A percentile compares a stretch with the other conserved stretches of the same genome.
Conservation (phyloP, 2,888 invertebrate species). For the Pharmacophagus antenor region DNA sequence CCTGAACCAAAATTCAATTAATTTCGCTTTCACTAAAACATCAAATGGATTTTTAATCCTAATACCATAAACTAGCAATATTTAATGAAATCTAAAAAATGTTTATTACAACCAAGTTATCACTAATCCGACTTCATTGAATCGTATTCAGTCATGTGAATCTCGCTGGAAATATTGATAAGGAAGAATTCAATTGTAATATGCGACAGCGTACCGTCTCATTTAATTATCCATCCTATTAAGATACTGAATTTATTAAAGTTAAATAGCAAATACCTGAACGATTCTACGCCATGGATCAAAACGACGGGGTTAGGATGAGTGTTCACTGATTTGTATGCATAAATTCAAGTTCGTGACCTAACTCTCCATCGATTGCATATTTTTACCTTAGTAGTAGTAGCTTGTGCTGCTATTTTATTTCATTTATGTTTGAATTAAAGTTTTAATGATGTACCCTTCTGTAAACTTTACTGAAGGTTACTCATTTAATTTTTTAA, state of each 20-base stretch:
- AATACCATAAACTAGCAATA: too few species aligned
- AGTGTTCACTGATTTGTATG: conserved; percentile 25
- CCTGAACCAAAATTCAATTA: too few species aligned
- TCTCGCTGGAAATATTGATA: conserved; percentile 6
- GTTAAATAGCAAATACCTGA: not conserved
- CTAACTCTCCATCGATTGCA: conserved; percentile 23
- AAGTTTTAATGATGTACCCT: not conserved
- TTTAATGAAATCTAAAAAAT: not conserved
- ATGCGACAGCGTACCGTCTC: conserved; percentile 10
- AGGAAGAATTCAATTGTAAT: conserved; percentile 8
- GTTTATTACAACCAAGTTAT: not conserved
- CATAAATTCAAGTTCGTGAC: conserved; percentile 27
- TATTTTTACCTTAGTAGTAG: conserved; percentile 17
- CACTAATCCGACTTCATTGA: not conserved
- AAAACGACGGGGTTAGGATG: conserved; percentile 2
- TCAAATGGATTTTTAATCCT: too few species aligned
- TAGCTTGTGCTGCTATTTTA: conserved; percentile 2
- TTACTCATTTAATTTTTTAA: not conserved
- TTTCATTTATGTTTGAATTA: not conserved
- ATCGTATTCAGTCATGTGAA: conserved; percentile 4
- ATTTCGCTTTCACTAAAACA: too few species aligned
- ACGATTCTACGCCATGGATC: conserved; percentile 1
- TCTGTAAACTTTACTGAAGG: not conserved
- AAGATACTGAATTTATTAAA: conserved; percentile 18
- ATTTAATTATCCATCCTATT: conserved; percentile 12